A percentile compares a stretch with the other conserved stretches of the same genome.
Evolutionary conservation across 2,113 vertebrate genomes (phyloP).

Genomic region (Typhlomys cinereus): DNA sequence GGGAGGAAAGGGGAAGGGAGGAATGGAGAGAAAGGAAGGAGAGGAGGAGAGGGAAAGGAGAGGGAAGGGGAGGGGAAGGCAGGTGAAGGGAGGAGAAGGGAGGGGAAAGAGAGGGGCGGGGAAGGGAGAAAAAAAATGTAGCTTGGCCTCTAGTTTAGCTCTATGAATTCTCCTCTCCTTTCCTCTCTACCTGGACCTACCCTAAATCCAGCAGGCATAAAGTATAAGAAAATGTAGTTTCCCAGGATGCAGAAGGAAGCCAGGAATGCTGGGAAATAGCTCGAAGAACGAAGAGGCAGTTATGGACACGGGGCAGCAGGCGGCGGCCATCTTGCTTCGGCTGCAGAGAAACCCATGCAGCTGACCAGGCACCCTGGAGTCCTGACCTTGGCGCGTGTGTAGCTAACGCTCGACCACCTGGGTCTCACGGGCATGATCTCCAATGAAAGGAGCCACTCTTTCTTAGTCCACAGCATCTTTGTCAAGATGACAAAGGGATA

Average conservation of each 20-base stretch:
- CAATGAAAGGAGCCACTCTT: not conserved
- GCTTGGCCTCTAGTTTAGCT: not conserved
- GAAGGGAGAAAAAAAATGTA: rapidly evolving
- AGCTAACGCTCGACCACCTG: not conserved
- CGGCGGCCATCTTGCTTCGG: not conserved
- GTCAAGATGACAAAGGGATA: not conserved
- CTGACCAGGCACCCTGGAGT: rapidly evolving
- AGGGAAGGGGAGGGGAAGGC: rapidly evolving
- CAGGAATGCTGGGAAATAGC: not conserved
- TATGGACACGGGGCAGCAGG: rapidly evolving
- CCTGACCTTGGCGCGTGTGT: not conserved
- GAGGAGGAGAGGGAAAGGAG: rapidly evolving
- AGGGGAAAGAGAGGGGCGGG: too few species aligned
- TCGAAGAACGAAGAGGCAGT: not conserved
- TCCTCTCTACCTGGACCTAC: not conserved
- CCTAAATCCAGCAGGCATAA: not conserved
- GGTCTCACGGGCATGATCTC: not conserved
- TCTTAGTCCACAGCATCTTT: not conserved
- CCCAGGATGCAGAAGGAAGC: not conserved
- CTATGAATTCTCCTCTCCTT: not conserved
- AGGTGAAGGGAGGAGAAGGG: not conserved
- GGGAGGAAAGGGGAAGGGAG: not conserved
- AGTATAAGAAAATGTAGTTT: not conserved
- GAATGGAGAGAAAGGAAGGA: not conserved
- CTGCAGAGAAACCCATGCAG: rapidly evolving